A percentile compares a stretch with the other conserved stretches of the same genome.
phyloP scores from a whole-genome alignment of 2,113 vertebrate genomes.

The Oophaga pumilio region DNA sequence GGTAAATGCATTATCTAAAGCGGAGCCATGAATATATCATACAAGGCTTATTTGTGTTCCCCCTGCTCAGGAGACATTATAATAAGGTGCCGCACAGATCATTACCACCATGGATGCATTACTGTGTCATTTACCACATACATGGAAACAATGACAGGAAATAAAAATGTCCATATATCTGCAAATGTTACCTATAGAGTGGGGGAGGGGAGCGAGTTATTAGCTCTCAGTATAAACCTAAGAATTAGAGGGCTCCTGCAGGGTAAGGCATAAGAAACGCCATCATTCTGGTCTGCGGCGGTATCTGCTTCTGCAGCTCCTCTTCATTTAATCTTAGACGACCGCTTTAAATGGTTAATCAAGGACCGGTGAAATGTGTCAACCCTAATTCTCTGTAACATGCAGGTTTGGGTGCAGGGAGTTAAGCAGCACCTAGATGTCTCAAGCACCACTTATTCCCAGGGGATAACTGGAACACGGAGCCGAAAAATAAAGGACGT shows the following conservation, averaged over 20 bases:
- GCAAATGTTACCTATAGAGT: neutral
- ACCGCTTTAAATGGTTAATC: too few relatives aligned
- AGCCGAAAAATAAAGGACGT: too few relatives aligned
- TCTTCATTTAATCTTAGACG: too few relatives aligned
- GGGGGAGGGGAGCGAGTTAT: neutral
- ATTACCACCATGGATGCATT: neutral
- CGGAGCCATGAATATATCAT: neutral
- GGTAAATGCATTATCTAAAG: neutral
- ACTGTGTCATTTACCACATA: neutral
- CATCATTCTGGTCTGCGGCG: neutral
- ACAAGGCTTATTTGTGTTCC: neutral
- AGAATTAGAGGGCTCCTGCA: too few relatives aligned
- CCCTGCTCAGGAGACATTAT: neutral
- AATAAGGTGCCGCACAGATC: neutral
- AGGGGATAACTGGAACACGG: too few relatives aligned
- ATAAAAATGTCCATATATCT: neutral
- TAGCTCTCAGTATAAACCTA: too few relatives aligned
- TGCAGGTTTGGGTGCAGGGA: too few relatives aligned
- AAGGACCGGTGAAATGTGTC: too few relatives aligned
- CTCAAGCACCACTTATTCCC: too few relatives aligned
- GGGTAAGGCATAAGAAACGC: too few relatives aligned
- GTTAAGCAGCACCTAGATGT: too few relatives aligned
- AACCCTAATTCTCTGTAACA: too few relatives aligned
- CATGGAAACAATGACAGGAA: neutral
- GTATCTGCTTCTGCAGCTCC: neutral